A percentile compares a stretch with the other conserved stretches of the same genome.
Evolutionary conservation across 2,113 vertebrate genomes (phyloP).

Genomic region (Seriola quinqueradiata): DNA sequence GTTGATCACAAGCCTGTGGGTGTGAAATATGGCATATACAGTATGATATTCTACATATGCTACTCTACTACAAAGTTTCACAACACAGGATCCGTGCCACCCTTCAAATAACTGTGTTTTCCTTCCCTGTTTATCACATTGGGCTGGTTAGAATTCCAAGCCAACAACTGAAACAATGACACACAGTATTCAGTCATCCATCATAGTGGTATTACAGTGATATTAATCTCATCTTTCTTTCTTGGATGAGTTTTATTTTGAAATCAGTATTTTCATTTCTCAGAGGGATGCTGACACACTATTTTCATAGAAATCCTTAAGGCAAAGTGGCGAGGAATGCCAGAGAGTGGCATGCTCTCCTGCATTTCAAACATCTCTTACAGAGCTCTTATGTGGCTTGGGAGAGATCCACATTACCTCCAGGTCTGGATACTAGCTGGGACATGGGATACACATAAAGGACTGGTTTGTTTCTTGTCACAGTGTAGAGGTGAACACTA

Average conservation of each 20-base stretch:
- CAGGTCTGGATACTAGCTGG: slow-evolving; percentile 38
- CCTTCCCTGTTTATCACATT: background rate
- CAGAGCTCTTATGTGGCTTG: slow-evolving; percentile 48
- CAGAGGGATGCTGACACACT: slow-evolving; percentile 51
- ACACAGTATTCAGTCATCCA: slow-evolving; percentile 8
- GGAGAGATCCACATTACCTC: slow-evolving; percentile 44
- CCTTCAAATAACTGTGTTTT: slow-evolving; percentile 4
- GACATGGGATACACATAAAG: slow-evolving; percentile 44
- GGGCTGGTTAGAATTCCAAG: background rate
- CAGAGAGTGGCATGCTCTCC: slow-evolving; percentile 18
- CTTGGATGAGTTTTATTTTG: slow-evolving; percentile 32
- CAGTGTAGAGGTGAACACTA: slow-evolving; percentile 23
- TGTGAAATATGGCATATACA: background rate
- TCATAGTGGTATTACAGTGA: slow-evolving; percentile 16
- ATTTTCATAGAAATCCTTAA: slow-evolving; percentile 50
- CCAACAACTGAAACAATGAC: slow-evolving; percentile 39
- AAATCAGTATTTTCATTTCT: slow-evolving; percentile 55
- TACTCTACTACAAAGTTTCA: background rate
- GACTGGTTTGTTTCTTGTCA: slow-evolving; percentile 30
- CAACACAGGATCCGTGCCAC: background rate
- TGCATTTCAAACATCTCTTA: slow-evolving; percentile 51
- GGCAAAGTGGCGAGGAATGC: slow-evolving; percentile 30
- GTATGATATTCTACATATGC: too few relatives aligned
- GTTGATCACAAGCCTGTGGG: background rate
- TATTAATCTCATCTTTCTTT: slow-evolving; percentile 46